A percentile compares a stretch with the other conserved stretches of the same genome.
Evolutionary conservation across 2,797 vertebrate genomes (phyloP).

Genomic region (Neoniphon sammara): DNA sequence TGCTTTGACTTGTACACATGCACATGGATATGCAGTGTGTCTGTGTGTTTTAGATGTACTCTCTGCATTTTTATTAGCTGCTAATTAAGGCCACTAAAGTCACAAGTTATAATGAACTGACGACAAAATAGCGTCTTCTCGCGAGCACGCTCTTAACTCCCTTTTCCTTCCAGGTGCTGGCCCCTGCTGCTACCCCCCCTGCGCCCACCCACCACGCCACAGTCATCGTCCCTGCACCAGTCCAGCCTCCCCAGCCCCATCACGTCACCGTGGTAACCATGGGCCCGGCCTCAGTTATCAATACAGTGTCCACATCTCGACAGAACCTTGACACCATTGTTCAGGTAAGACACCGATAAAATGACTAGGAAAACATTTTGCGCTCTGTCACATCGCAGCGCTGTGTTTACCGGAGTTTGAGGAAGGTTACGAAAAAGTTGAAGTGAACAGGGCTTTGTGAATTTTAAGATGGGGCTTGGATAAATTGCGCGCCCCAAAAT

Average conservation of each 20-base stretch:
- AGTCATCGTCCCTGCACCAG: conserved; percentile 94
- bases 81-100: conserved; percentile 43
- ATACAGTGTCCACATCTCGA: conserved; percentile 95
- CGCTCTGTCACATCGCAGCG: too few species aligned
- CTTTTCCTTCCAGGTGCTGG: conserved; percentile 83
- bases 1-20: not conserved
- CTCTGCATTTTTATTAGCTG: not conserved
- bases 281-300: conserved; percentile 96
- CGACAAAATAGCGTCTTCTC: not conserved
- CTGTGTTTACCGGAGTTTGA: too few species aligned
- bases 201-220: conserved; percentile 97
- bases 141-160: not conserved
- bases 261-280: conserved; percentile 98
- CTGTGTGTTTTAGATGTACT: not conserved
- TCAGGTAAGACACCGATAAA: conserved; percentile 83
- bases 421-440: too few species aligned
- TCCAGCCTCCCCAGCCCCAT: conserved; percentile 88
- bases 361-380: too few species aligned
- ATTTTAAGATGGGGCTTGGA: too few species aligned
- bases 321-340: conserved; percentile 99
- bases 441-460: too few species aligned
- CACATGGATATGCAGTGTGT: not conserved
- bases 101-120: not conserved
- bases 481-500: too few species aligned
- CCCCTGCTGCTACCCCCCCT: conserved; percentile 85